Percentiles rank a stretch among this genome's conserved stretches.
Conservation (phyloP, 2,888 invertebrate species). For the Aspidiotus destructor region DNA sequence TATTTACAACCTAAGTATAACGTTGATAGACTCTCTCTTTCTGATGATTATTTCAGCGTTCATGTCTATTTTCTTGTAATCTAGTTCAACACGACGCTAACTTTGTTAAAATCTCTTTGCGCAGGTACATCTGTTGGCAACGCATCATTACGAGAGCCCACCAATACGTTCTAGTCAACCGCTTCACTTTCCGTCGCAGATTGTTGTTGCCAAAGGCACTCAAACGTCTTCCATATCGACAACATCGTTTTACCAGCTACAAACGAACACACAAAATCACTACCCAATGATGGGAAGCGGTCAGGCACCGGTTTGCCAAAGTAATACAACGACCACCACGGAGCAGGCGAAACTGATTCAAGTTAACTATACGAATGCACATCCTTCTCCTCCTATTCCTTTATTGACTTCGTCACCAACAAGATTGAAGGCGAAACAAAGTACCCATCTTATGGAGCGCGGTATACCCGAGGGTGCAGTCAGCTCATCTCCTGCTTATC, state of each 20-base stretch:
- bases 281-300: constrained; percentile 7
- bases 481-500: constrained; percentile 19
- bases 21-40: too few species aligned
- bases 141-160: constrained; percentile 44
- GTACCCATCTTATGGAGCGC: constrained; percentile 12
- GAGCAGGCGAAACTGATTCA: constrained; percentile 23
- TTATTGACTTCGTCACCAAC: constrained; percentile 26
- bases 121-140: constrained; percentile 43
- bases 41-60: too few species aligned
- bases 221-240: constrained; percentile 38
- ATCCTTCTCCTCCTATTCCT: constrained; percentile 17
- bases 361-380: constrained; percentile 12
- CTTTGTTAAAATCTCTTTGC: constrained; percentile 35
- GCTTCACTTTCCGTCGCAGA: constrained; percentile 35
- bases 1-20: too few species aligned
- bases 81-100: too few species aligned
- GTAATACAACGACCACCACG: neutral
- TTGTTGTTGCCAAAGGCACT: constrained; percentile 39
- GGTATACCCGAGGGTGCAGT: constrained; percentile 31
- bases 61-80: too few species aligned
- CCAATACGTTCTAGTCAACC: constrained; percentile 33
- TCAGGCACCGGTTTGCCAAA: neutral
- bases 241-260: constrained; percentile 37
- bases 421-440: constrained; percentile 7
- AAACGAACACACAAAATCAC: constrained; percentile 24